phyloP scores from a whole-genome alignment of 2,113 vertebrate species.

The Tauraco erythrolophus region DNA sequence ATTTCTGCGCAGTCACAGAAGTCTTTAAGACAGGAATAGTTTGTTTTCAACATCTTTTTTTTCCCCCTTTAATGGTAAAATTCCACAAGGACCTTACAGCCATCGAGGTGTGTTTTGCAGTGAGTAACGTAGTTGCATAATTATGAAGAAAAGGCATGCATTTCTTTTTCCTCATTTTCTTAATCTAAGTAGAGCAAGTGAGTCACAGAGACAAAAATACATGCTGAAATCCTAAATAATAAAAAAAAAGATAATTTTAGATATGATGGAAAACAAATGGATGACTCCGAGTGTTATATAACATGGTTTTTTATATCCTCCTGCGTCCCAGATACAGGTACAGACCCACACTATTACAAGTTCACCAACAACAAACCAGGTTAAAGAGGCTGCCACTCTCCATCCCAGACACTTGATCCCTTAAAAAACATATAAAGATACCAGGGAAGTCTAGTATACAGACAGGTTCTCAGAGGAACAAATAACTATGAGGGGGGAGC shows the following conservation, averaged over 20 bases:
- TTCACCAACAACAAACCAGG: neutral
- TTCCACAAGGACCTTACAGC: neutral
- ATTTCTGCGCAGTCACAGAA: neutral
- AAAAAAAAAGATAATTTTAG: neutral
- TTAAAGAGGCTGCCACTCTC: neutral
- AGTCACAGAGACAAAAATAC: slow-evolving; percentile 18
- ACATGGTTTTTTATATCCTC: neutral
- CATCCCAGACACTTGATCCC: neutral
- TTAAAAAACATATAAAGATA: neutral
- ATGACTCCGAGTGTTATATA: neutral
- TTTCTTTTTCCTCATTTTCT: neutral
- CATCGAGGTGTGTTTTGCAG: neutral
- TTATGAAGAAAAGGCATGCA: neutral
- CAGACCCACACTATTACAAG: neutral
- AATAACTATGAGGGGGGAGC: neutral
- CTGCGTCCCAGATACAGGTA: neutral
- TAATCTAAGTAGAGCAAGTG: neutral
- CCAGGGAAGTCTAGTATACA: neutral
- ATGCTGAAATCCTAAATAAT: neutral
- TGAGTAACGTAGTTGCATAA: neutral
- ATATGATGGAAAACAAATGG: neutral
- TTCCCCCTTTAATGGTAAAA: neutral
- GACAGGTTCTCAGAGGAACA: neutral
- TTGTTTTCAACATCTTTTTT: neutral
- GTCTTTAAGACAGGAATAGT: neutral